phyloP scores from a whole-genome alignment of 2,797 vertebrate species.

The Melanotaenia nigrans region DNA sequence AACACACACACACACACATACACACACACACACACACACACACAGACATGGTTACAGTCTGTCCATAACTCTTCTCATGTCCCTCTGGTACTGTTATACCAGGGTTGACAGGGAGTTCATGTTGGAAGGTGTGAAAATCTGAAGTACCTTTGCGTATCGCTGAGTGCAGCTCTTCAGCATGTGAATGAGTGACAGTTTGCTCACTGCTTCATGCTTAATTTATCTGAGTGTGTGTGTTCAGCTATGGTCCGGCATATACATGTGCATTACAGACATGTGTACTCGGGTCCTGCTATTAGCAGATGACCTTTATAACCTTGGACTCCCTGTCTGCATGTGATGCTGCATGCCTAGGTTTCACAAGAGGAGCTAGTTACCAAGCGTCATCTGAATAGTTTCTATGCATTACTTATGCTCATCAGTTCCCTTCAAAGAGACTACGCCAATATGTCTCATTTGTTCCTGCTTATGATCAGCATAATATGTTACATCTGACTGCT shows the following conservation, averaged over 20 bases:
- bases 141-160: slow-evolving; percentile 15
- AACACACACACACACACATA: not conserved
- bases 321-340: slow-evolving; percentile 42
- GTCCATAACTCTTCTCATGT: not conserved
- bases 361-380: slow-evolving; percentile 43
- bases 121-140: slow-evolving; percentile 55
- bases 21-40: not conserved
- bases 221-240: slow-evolving; percentile 17
- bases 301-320: slow-evolving; percentile 18
- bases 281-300: slow-evolving; percentile 4
- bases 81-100: slow-evolving; percentile 30
- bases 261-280: slow-evolving; percentile 43
- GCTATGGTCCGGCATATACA: not conserved
- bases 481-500: not conserved
- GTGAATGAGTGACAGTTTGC: slow-evolving; percentile 22
- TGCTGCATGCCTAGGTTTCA: not conserved
- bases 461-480: not conserved
- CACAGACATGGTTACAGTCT: not conserved
- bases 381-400: slow-evolving; percentile 48
- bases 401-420: slow-evolving; percentile 24
- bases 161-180: slow-evolving; percentile 26
- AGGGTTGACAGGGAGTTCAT: slow-evolving; percentile 52
- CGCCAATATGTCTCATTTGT: not conserved
- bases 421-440: not conserved
- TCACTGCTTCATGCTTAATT: slow-evolving; percentile 33